phyloP scores from a whole-genome alignment of 2,113 vertebrate genomes.

The Gasterosteus aculeatus region DNA sequence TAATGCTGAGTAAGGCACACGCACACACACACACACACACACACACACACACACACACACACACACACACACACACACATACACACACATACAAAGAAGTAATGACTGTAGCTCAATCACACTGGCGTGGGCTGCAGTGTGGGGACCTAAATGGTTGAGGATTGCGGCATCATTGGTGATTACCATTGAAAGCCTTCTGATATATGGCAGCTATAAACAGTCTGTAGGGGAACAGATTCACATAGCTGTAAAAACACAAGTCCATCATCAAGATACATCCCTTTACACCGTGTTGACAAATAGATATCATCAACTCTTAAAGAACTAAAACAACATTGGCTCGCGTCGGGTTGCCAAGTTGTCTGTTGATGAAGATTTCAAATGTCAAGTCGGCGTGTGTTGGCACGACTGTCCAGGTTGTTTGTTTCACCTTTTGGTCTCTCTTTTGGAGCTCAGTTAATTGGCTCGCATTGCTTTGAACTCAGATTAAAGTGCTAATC shows the following conservation, averaged over 20 bases:
- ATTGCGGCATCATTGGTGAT: slow-evolving; percentile 72
- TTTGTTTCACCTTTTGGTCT: not conserved
- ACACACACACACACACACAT: not conserved
- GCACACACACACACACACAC: slow-evolving; percentile 24
- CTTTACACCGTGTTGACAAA: slow-evolving; percentile 5
- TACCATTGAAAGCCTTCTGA: slow-evolving; percentile 60
- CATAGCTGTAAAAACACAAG: slow-evolving; percentile 11
- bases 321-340: not conserved
- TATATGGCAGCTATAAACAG: slow-evolving; percentile 57
- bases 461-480: not conserved
- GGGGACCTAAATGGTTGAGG: slow-evolving; percentile 66
- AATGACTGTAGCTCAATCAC: slow-evolving; percentile 68
- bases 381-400: not conserved
- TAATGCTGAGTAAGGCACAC: slow-evolving; percentile 71
- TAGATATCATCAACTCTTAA: slow-evolving; percentile 2
- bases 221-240: slow-evolving; percentile 40
- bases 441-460: not conserved
- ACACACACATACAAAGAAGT: slow-evolving; percentile 27
- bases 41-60: slow-evolving; percentile 12
- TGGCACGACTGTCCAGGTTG: not conserved
- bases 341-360: not conserved
- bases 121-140: slow-evolving; percentile 31
- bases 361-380: not conserved
- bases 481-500: not conserved
- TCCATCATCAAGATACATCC: slow-evolving; percentile 32